These are phyloP conservation scores for Camelus bactrianus DNA, from an alignment of 2,113 vertebrate genomes.

Conservation along the genomic window DNA sequence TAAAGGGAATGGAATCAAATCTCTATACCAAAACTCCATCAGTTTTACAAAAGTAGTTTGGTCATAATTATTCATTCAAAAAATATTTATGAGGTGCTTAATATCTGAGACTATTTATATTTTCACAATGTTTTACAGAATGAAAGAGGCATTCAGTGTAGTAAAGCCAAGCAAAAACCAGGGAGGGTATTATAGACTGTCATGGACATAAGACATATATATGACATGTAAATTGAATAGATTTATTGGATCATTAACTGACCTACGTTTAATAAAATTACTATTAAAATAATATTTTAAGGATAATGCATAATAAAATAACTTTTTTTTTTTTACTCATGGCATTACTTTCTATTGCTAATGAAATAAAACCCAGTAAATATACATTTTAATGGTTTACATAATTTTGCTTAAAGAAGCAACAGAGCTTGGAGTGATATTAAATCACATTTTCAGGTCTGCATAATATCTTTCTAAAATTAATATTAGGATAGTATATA, in stretches of 20 bases:
- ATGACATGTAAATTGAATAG: neutral
- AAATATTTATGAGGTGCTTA: neutral
- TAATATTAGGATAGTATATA: neutral
- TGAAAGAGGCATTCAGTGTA: neutral
- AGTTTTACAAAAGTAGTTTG: neutral
- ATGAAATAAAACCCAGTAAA: neutral
- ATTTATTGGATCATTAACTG: neutral
- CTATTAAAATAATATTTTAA: conserved; percentile 32
- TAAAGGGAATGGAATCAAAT: conserved; percentile 26
- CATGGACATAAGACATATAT: neutral
- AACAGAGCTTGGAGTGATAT: neutral
- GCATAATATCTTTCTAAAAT: neutral
- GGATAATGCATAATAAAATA: neutral
- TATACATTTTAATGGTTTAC: neutral
- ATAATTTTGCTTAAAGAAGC: neutral
- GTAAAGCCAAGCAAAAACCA: neutral
- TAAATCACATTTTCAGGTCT: neutral
- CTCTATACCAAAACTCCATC: neutral
- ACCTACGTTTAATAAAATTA: neutral
- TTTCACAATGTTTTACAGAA: neutral
- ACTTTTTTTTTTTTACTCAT: neutral
- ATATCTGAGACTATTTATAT: neutral
- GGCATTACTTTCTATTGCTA: neutral
- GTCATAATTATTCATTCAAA: conserved; percentile 4
- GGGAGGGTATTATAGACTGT: neutral